A percentile compares a stretch with the other conserved stretches of the same genome.
Conservation (phyloP, 2,797 vertebrate genomes). For the Dallia pectoralis region DNA sequence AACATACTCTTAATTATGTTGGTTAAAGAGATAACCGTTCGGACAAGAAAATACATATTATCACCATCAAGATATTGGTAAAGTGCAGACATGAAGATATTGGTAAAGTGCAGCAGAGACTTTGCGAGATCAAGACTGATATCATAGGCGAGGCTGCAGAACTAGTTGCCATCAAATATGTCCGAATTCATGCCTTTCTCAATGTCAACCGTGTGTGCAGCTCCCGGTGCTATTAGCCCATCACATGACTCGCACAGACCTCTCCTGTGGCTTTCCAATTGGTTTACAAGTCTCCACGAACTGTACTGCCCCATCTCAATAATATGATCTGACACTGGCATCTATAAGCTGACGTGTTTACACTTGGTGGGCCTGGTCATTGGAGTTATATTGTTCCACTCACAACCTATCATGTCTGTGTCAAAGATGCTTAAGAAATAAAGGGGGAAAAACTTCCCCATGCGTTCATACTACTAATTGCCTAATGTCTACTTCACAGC, state of each 20-base stretch:
- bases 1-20: neutral
- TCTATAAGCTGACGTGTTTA: conserved; percentile 38
- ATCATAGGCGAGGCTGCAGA: neutral
- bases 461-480: neutral
- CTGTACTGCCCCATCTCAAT: conserved; percentile 56
- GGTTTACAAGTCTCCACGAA: neutral
- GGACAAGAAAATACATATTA: neutral
- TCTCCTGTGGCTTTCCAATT: conserved; percentile 26
- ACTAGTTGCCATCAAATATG: neutral
- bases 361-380: neutral
- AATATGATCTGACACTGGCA: conserved; percentile 55
- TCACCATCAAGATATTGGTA: neutral
- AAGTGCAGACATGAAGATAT: too few relatives aligned
- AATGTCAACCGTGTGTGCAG: conserved; percentile 35
- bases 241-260: conserved; percentile 19
- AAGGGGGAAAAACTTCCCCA: neutral
- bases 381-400: neutral
- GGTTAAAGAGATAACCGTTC: neutral
- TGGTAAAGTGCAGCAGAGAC: neutral
- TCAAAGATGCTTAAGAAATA: neutral
- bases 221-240: conserved; percentile 7
- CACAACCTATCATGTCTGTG: neutral
- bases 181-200: conserved; percentile 15
- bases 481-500: neutral
- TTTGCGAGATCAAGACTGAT: neutral